Conservation (phyloP, 2,888 invertebrate species). For the Acleris cristana region DNA sequence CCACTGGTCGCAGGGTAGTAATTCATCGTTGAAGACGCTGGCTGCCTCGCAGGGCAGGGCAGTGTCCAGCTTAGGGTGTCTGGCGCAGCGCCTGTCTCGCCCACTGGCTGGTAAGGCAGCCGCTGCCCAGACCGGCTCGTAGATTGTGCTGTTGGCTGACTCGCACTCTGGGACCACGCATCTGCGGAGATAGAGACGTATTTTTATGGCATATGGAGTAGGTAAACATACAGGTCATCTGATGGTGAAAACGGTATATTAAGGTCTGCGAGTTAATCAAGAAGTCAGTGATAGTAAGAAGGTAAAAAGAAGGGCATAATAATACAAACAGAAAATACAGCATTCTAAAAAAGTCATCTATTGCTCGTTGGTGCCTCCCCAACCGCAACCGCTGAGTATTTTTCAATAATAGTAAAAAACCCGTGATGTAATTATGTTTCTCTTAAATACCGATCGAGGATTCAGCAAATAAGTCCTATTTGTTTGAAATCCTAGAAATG, state of each 20-base stretch:
- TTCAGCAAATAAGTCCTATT: too few relatives aligned
- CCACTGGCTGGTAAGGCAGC: constrained; percentile 55
- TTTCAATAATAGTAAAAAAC: too few relatives aligned
- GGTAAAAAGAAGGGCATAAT: too few relatives aligned
- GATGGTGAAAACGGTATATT: background rate
- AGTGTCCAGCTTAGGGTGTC: constrained; percentile 42
- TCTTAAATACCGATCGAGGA: too few relatives aligned
- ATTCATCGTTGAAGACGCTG: constrained; percentile 62
- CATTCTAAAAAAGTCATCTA: too few relatives aligned
- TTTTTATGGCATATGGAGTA: background rate
- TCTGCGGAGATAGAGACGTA: constrained; percentile 47
- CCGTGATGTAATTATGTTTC: too few relatives aligned
- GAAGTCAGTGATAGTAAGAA: too few relatives aligned
- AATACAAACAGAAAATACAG: too few relatives aligned
- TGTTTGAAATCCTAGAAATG: too few relatives aligned
- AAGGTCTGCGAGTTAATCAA: too few relatives aligned
- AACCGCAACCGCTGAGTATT: too few relatives aligned
- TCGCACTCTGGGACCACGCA: constrained; percentile 76
- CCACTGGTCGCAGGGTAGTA: constrained; percentile 64
- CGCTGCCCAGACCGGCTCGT: constrained; percentile 61
- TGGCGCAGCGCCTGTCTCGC: constrained; percentile 54
- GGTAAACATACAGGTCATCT: background rate
- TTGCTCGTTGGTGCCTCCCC: too few relatives aligned
- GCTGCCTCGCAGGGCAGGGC: constrained; percentile 46
- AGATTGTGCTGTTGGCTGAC: constrained; percentile 60